Conservation (phyloP, 2,888 invertebrate species). For the Latrodectus hesperus region DNA sequence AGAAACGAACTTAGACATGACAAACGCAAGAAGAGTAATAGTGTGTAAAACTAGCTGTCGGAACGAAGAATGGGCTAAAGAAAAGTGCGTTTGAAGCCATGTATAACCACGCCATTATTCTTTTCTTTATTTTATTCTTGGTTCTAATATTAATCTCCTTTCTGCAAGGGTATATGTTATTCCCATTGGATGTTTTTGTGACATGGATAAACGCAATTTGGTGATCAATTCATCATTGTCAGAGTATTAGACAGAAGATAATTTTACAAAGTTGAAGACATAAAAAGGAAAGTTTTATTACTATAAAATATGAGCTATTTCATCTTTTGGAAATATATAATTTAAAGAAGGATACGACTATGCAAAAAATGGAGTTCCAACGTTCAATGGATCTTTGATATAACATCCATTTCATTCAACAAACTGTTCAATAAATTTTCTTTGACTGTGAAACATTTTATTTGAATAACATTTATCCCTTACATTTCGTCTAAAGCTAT, state of each 20-base stretch:
- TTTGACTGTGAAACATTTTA: no score
- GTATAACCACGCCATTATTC: conserved; percentile 16
- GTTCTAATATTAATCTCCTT: conserved; percentile 19
- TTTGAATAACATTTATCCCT: no score
- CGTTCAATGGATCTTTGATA: no score
- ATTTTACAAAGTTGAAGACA: not conserved
- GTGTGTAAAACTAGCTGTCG: conserved; percentile 33
- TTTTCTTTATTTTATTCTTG: conserved; percentile 7
- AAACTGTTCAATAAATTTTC: no score
- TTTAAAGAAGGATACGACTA: no score
- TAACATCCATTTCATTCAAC: no score
- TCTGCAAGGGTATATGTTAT: conserved; percentile 32
- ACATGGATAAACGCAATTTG: conserved; percentile 33
- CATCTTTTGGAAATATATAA: no score
- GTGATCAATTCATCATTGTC: conserved; percentile 27
- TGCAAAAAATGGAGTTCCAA: no score
- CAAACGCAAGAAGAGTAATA: conserved; percentile 38
- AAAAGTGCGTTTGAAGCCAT: conserved; percentile 7
- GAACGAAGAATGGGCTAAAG: conserved; percentile 18
- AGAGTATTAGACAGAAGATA: conserved; percentile 1
- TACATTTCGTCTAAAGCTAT: no score
- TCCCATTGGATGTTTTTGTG: conserved; percentile 23
- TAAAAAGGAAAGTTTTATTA: no score
- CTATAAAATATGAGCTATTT: no score
- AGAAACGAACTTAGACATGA: conserved; percentile 3